Evolutionary conservation across 2,888 invertebrate genomes (phyloP).

Genomic region (Cryptocephalus primarius): DNA sequence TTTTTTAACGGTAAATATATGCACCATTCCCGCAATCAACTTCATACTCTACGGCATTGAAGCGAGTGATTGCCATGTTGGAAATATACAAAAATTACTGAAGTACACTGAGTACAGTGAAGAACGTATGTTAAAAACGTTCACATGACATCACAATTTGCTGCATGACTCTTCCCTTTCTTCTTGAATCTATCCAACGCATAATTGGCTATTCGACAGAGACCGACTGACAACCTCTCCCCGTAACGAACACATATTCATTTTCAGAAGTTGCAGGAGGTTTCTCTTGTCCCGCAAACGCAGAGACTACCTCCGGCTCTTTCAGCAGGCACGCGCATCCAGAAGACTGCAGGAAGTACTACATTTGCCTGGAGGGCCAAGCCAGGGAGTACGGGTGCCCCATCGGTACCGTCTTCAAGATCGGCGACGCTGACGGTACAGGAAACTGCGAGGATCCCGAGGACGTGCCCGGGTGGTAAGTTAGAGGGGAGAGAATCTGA

Average conservation of each 20-base stretch:
- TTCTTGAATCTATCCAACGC: too few relatives aligned
- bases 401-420: slow-evolving; percentile 91
- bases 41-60: too few relatives aligned
- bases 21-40: too few relatives aligned
- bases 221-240: slow-evolving; percentile 12
- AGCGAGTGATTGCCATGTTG: too few relatives aligned
- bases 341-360: slow-evolving; percentile 90
- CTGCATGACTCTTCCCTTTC: too few relatives aligned
- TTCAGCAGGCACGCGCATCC: slow-evolving; percentile 94
- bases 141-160: too few relatives aligned
- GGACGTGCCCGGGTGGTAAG: slow-evolving; percentile 93
- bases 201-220: slow-evolving; percentile 14
- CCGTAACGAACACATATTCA: slow-evolving; percentile 9
- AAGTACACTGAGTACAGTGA: too few relatives aligned
- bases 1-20: too few relatives aligned
- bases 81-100: too few relatives aligned
- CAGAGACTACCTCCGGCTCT: slow-evolving; percentile 74
- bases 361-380: slow-evolving; percentile 85
- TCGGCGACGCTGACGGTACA: slow-evolving; percentile 79
- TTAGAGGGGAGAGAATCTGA: slow-evolving; percentile 1
- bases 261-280: slow-evolving; percentile 80
- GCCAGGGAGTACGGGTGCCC: slow-evolving; percentile 93
- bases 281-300: slow-evolving; percentile 74
- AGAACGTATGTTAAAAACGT: too few relatives aligned
- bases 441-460: slow-evolving; percentile 93